Evolutionary conservation across 2,888 invertebrate species (phyloP).

Genomic region (Nemoura dubitans): DNA sequence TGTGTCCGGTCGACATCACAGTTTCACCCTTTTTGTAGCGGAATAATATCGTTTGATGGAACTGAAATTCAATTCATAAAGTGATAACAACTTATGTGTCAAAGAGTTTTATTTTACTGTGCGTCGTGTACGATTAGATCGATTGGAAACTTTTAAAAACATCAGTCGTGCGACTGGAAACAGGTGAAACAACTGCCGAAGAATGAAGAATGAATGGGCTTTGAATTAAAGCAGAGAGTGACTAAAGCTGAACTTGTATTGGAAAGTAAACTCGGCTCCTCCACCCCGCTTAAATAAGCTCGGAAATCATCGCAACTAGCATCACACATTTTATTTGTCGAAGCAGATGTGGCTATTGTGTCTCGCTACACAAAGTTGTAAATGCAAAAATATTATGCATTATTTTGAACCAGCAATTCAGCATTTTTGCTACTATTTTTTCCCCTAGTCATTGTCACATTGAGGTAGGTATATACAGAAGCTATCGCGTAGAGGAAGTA

Average conservation of each 20-base stretch:
- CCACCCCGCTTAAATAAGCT: background rate
- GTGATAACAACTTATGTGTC: background rate
- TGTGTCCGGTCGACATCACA: background rate
- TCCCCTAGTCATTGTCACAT: background rate
- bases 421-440: background rate
- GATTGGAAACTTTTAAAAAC: background rate
- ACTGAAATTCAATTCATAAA: background rate
- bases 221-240: background rate
- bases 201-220: background rate
- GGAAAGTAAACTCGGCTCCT: background rate
- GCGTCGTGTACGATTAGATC: background rate
- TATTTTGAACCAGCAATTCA: background rate
- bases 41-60: conserved; percentile 12
- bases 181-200: background rate
- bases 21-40: background rate
- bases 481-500: too few relatives aligned
- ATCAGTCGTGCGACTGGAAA: background rate
- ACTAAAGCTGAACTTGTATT: background rate
- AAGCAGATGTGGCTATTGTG: background rate
- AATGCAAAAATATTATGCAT: background rate
- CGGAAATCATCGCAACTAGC: background rate
- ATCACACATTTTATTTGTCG: background rate
- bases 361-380: background rate
- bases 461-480: background rate
- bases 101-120: background rate